phyloP scores from a whole-genome alignment of 2,888 invertebrate species.

The Scaptomyza polygonia region DNA sequence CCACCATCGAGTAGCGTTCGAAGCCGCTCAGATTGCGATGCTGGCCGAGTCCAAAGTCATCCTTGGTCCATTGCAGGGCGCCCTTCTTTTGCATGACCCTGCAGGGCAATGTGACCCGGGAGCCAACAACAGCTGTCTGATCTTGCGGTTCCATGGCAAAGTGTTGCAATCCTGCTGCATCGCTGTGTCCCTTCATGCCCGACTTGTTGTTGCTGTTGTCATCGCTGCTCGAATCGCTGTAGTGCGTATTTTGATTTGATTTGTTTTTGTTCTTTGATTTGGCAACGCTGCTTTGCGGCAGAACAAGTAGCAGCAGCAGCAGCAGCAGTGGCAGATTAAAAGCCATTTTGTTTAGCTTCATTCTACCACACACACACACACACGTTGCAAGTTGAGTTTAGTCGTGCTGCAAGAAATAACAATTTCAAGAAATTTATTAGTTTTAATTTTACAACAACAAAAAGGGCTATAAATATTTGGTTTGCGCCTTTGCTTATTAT shows the following conservation, averaged over 20 bases:
- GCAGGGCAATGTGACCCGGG: constrained; percentile 94
- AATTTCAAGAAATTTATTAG: too few species aligned
- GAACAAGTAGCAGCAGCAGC: constrained; percentile 48
- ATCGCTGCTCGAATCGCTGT: constrained; percentile 25
- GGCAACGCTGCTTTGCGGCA: constrained; percentile 81
- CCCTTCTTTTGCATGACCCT: constrained; percentile 94
- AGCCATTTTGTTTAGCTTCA: constrained; percentile 41
- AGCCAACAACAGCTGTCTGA: constrained; percentile 94
- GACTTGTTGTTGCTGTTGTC: constrained; percentile 57
- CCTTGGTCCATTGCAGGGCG: constrained; percentile 97
- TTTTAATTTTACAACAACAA: too few species aligned
- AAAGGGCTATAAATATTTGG: neutral
- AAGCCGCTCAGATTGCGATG: constrained; percentile 95
- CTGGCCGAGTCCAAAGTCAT: constrained; percentile 97
- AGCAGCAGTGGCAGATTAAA: constrained; percentile 37
- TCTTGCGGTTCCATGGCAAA: constrained; percentile 97
- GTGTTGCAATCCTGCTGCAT: constrained; percentile 86
- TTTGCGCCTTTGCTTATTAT: neutral
- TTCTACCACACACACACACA: constrained; percentile 6
- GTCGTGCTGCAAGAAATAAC: constrained; percentile 32
- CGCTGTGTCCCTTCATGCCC: constrained; percentile 39
- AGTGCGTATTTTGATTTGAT: constrained; percentile 62
- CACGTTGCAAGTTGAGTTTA: constrained; percentile 5
- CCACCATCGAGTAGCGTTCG: constrained; percentile 97
- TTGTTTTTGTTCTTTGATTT: constrained; percentile 81